Conservation (phyloP, 2,888 invertebrate genomes). For the Seira musarum region DNA sequence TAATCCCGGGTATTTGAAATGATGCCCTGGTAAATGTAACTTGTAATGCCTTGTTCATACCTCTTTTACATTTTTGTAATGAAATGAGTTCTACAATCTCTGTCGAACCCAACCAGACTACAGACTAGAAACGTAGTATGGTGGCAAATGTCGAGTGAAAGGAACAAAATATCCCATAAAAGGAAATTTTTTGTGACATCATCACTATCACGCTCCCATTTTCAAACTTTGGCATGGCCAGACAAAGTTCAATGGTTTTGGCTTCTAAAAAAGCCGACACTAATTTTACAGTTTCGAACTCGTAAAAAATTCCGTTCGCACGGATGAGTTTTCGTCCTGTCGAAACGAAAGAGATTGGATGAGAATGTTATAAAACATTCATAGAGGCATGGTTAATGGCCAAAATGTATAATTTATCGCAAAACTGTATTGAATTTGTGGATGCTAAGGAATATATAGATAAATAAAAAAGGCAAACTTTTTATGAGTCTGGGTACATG, state of each 20-base stretch:
- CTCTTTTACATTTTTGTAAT: conserved; percentile 1
- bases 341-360: not conserved
- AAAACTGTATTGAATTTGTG: conserved; percentile 1
- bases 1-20: too few species aligned
- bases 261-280: too few species aligned
- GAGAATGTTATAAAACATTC: not conserved
- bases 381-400: conserved; percentile 24
- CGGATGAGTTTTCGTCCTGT: not conserved
- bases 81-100: too few species aligned
- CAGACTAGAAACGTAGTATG: not conserved
- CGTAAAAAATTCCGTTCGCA: not conserved
- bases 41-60: not conserved
- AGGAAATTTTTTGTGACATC: too few species aligned
- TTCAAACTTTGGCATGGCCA: too few species aligned
- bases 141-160: not conserved
- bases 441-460: not conserved
- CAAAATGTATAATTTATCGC: conserved; percentile 42
- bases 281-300: too few species aligned
- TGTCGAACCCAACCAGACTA: conserved; percentile 25
- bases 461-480: not conserved
- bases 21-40: not conserved
- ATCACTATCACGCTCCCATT: too few species aligned
- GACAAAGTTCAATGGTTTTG: too few species aligned
- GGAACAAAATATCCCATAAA: too few species aligned
- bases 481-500: too few species aligned